Evolutionary conservation across 2,113 vertebrate genomes (phyloP).

Genomic region (Corydoras maculifer): DNA sequence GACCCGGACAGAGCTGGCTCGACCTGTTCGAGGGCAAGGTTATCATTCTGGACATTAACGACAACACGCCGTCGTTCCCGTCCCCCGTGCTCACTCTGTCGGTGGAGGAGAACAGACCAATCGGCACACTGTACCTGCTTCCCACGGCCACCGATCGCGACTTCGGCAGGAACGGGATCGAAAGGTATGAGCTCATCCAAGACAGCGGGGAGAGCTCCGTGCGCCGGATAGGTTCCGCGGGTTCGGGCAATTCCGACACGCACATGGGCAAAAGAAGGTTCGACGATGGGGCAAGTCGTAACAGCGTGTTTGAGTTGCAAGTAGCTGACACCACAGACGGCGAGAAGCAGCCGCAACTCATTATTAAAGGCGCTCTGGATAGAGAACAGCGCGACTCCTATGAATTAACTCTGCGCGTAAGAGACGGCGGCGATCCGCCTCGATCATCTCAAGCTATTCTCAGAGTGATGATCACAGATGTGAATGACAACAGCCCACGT

Average conservation of each 20-base stretch:
- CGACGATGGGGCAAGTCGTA: slow-evolving; percentile 66
- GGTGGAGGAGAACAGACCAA: slow-evolving; percentile 96
- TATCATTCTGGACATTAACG: slow-evolving; percentile 93
- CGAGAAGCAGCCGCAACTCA: slow-evolving; percentile 96
- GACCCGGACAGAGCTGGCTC: slow-evolving; percentile 96
- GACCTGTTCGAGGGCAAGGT: slow-evolving; percentile 96
- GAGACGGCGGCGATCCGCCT: slow-evolving; percentile 89
- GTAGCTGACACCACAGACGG: slow-evolving; percentile 96
- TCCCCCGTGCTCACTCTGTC: slow-evolving; percentile 94
- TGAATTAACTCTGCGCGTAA: slow-evolving; percentile 87
- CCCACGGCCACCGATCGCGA: slow-evolving; percentile 95
- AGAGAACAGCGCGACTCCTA: slow-evolving; percentile 94
- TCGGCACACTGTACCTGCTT: slow-evolving; percentile 92
- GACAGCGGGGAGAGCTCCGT: slow-evolving; percentile 80
- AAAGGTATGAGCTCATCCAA: slow-evolving; percentile 93
- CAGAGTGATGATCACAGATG: slow-evolving; percentile 93
- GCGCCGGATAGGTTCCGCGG: slow-evolving; percentile 50
- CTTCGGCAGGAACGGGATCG: slow-evolving; percentile 93
- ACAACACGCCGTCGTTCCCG: slow-evolving; percentile 96
- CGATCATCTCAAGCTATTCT: slow-evolving; percentile 94
- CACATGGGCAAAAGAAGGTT: slow-evolving; percentile 69
- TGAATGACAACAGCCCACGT: slow-evolving; percentile 96
- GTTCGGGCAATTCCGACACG: slow-evolving; percentile 54
- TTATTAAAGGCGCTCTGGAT: slow-evolving; percentile 94
- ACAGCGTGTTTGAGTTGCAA: slow-evolving; percentile 94